phyloP scores from a whole-genome alignment of 2,113 vertebrate species.

The Chamaetylas fuelleborni region DNA sequence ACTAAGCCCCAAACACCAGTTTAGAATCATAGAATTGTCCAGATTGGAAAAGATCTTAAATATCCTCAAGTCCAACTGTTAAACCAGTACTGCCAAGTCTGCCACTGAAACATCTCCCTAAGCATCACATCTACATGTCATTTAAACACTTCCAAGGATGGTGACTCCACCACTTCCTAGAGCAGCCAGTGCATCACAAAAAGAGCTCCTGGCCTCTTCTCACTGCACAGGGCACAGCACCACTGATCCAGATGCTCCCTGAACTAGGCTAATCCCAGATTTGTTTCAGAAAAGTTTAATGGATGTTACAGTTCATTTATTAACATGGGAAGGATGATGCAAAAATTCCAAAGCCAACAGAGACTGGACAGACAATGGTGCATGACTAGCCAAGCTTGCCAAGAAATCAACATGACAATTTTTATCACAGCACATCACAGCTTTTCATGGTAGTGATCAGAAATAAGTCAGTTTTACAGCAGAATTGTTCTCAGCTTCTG shows the following conservation, averaged over 20 bases:
- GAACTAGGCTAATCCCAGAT: background rate
- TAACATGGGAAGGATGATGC: background rate
- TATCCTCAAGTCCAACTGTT: background rate
- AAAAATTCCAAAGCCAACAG: background rate
- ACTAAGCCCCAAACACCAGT: background rate
- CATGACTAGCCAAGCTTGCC: background rate
- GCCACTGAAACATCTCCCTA: background rate
- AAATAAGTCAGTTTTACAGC: background rate
- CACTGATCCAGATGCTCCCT: background rate
- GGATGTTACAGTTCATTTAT: background rate
- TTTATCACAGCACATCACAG: background rate
- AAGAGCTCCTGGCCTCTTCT: background rate
- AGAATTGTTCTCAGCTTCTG: background rate
- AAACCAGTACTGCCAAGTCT: background rate
- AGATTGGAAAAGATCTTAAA: background rate
- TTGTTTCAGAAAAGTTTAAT: background rate
- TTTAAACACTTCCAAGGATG: background rate
- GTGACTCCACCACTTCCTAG: background rate
- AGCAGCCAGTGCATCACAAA: background rate
- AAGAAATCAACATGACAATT: background rate
- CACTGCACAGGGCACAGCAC: background rate
- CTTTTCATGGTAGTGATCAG: background rate
- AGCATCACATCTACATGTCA: background rate
- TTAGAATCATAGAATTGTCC: background rate
- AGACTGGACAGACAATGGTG: background rate